Percentiles rank a stretch among this genome's conserved stretches.
Conservation (phyloP, 2,797 vertebrate species). For the Chloroceryle amazona region DNA sequence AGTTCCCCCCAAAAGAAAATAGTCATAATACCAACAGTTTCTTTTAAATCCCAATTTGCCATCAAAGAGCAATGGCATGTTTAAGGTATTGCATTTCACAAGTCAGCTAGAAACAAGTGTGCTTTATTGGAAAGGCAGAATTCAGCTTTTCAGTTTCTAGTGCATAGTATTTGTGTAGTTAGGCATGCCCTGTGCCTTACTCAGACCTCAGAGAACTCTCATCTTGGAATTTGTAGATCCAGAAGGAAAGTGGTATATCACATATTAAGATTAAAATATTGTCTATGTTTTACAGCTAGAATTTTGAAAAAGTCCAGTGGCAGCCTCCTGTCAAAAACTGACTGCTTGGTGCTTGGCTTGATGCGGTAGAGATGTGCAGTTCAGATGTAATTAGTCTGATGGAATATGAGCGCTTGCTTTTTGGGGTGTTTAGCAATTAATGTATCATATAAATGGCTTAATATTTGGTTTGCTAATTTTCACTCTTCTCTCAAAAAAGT, state of each 20-base stretch:
- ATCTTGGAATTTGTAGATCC: not conserved
- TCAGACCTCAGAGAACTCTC: not conserved
- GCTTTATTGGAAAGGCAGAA: not conserved
- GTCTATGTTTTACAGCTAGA: not conserved
- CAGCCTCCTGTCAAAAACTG: not conserved
- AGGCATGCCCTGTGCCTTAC: not conserved
- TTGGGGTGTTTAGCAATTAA: not conserved
- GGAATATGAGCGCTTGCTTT: not conserved
- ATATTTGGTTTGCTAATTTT: constrained; percentile 8
- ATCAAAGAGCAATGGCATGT: not conserved
- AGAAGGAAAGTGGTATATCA: not conserved
- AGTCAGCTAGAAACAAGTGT: not conserved
- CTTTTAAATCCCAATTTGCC: not conserved
- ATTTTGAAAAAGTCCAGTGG: not conserved
- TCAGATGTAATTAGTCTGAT: not conserved
- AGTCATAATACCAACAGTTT: not conserved
- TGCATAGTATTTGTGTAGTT: not conserved
- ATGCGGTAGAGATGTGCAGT: not conserved
- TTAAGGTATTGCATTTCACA: not conserved
- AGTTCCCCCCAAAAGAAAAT: not conserved
- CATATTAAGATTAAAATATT: not conserved
- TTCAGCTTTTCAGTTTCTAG: not conserved
- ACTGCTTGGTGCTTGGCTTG: not conserved
- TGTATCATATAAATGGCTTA: not conserved
- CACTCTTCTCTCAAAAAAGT: constrained; percentile 77